Base-by-base conservation (phyloP, 2,888 invertebrate species). In the Ceraclea dissimilis region DNA sequence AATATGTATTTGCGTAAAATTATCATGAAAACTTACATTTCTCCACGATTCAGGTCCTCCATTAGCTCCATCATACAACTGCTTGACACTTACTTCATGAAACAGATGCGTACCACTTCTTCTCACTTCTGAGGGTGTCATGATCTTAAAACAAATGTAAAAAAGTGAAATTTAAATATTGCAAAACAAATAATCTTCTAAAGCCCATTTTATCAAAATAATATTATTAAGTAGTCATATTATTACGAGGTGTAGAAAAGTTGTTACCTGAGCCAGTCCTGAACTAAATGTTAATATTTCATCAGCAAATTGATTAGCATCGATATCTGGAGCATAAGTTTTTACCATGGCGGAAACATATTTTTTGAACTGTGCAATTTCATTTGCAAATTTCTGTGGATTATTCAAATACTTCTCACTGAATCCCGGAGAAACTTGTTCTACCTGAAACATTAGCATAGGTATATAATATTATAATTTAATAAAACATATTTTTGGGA, bases 341-440 rank as follows among this genome's bases (percentile, higher is more conserved):
- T 66, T 68, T 63, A 83, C 69, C 80, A 84, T 80, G 22, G 78
- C 71, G 58, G 71, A 74, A 59, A 84, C 78, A 70, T 84, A 84
- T 61, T 74, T 76, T 66, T 76, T 79, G 71, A 83, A 84, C 67
- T 83, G 79, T 18, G 67, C 69, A 54, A 84, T 66, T 69, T 84
- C 84, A 59, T 79, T 76, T 20, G 77, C 68, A 70, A 84, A 84
- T 66, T 82, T 79, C 56, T 74, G 72, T 0, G 82, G 79, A 61
- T 79, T 75, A 44, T 83, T 74, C 11, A 85, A 74, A 68, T 84
- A 84, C 49, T 81, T 78, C 64, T 84, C 84, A 64, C 81, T 81
- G 70, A 84, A 83, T 33, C 83, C 83, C 0, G 83, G 83, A 0
- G 83, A 76, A 13, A 82, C 79, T 70, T 84, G 84, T 67, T 84